Evolutionary conservation across 2,888 invertebrate species (phyloP).

Genomic region (Ariolimax columbianus): DNA sequence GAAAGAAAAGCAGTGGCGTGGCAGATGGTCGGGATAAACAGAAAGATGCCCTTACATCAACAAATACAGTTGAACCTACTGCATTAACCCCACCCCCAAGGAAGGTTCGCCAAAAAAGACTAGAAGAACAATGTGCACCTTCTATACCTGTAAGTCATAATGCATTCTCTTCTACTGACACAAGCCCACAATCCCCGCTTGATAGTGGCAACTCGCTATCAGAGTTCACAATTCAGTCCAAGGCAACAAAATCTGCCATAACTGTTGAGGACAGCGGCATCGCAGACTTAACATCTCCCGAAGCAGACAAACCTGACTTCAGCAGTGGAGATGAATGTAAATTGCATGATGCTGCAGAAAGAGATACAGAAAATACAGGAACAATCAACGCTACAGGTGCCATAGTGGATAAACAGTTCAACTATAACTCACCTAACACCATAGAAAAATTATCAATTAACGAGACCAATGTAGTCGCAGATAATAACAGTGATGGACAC

Average conservation of each 20-base stretch:
- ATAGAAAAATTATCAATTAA: background rate
- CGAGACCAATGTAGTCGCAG: background rate
- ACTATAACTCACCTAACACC: background rate
- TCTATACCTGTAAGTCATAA: background rate
- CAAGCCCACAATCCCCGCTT: background rate
- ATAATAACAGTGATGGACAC: background rate
- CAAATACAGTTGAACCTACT: conserved; percentile 38
- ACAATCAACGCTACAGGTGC: background rate
- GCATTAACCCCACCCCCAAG: conserved; percentile 51
- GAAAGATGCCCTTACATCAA: conserved; percentile 38
- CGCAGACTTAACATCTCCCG: conserved; percentile 1
- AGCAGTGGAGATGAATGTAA: background rate
- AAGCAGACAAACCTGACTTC: background rate
- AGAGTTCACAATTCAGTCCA: background rate
- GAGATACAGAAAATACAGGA: background rate
- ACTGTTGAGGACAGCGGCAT: background rate
- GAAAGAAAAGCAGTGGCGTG: conserved; percentile 51
- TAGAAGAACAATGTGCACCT: conserved; percentile 35
- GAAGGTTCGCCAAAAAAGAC: conserved; percentile 20
- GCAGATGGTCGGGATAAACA: conserved; percentile 37
- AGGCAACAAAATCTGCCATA: background rate
- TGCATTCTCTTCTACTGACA: background rate
- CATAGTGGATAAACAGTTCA: too few relatives aligned
- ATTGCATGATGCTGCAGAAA: background rate
- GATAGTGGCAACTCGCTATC: background rate